Percentiles rank a stretch among this genome's conserved stretches.
These are phyloP conservation scores for Climacteris rufus DNA, from an alignment of 2,113 vertebrate species.

Conservation along the genomic window DNA sequence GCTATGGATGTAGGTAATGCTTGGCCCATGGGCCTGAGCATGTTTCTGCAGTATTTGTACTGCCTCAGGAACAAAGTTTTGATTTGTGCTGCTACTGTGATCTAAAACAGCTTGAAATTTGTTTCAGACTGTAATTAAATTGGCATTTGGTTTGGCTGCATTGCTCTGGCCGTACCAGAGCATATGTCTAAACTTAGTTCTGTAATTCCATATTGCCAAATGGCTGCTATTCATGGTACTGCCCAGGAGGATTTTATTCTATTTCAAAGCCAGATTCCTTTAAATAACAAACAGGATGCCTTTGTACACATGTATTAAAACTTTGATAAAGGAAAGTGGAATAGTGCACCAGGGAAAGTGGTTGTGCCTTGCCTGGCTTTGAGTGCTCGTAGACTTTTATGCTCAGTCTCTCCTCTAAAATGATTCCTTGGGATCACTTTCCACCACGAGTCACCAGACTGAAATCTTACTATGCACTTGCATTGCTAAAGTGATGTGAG, in stretches of 20 bases:
- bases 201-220: background rate
- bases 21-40: background rate
- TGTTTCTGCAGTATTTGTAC: background rate
- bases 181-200: background rate
- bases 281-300: background rate
- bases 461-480: accelerated
- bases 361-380: background rate
- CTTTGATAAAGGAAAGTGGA: background rate
- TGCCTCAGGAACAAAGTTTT: background rate
- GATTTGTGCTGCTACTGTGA: background rate
- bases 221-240: background rate
- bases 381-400: accelerated
- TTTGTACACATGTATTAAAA: background rate
- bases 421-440: background rate
- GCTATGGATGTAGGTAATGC: background rate
- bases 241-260: background rate
- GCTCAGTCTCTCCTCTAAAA: background rate
- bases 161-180: background rate
- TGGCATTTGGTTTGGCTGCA: background rate
- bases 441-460: background rate
- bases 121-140: background rate
- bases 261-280: background rate
- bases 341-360: background rate
- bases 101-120: background rate
- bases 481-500: background rate